Conservation (phyloP, 1,140 invertebrate species). For the Pseudoatta argentina region DNA sequence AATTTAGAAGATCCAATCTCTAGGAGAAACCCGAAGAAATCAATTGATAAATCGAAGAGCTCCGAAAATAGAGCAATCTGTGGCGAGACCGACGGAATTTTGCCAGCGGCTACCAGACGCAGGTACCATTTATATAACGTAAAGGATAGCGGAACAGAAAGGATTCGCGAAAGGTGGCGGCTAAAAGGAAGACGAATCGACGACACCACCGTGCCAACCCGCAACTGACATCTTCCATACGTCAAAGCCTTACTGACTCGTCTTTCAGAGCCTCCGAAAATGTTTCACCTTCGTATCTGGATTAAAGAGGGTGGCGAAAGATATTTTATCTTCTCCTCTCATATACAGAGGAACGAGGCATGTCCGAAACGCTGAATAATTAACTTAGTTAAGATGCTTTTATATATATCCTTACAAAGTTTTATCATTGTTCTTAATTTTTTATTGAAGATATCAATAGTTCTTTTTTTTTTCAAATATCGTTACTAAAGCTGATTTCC, state of each 20-base stretch:
- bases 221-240: slow-evolving; percentile 80
- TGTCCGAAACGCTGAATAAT: slow-evolving; percentile 55
- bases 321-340: slow-evolving; percentile 59
- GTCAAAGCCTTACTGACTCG: slow-evolving; percentile 79
- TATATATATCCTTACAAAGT: background rate
- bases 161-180: slow-evolving; percentile 75
- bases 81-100: slow-evolving; percentile 59
- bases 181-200: slow-evolving; percentile 84
- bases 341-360: background rate
- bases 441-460: background rate
- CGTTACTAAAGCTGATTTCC: background rate
- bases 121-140: slow-evolving; percentile 82
- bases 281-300: slow-evolving; percentile 41
- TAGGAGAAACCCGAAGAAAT: slow-evolving; percentile 64
- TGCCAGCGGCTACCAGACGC: slow-evolving; percentile 76
- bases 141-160: slow-evolving; percentile 79
- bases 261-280: slow-evolving; percentile 61
- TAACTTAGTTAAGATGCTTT: slow-evolving; percentile 6
- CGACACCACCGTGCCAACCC: slow-evolving; percentile 79
- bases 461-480: background rate
- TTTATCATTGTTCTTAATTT: background rate
- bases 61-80: slow-evolving; percentile 74
- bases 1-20: slow-evolving; percentile 58
- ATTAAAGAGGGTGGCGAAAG: slow-evolving; percentile 60
- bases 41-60: slow-evolving; percentile 81